phyloP scores from a whole-genome alignment of 2,113 vertebrate species.

The Sminthopsis crassicaudata region DNA sequence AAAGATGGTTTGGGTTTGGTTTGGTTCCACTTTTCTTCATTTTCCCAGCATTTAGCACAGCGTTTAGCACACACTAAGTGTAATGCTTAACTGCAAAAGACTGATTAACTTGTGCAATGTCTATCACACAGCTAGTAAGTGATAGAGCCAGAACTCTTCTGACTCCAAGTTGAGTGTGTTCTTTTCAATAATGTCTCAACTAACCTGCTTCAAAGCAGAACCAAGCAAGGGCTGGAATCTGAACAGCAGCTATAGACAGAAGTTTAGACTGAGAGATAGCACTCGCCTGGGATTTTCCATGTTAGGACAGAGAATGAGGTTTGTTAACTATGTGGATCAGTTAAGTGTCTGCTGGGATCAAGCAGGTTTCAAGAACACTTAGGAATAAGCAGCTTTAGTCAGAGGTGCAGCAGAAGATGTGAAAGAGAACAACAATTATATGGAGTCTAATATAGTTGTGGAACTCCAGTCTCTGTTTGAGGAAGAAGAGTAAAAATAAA shows the following conservation, averaged over 20 bases:
- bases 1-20: neutral
- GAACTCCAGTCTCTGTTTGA: slow-evolving; percentile 43
- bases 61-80: neutral
- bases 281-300: neutral
- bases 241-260: neutral
- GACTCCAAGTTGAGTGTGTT: neutral
- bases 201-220: neutral
- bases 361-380: neutral
- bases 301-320: neutral
- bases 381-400: slow-evolving; percentile 28
- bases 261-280: slow-evolving; percentile 4
- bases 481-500: slow-evolving; percentile 10
- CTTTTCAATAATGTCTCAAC: neutral
- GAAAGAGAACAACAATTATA: slow-evolving; percentile 50
- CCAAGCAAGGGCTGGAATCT: neutral
- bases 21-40: no score
- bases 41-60: neutral
- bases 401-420: slow-evolving; percentile 66
- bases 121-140: neutral
- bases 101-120: neutral
- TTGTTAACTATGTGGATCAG: neutral
- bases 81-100: neutral
- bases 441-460: slow-evolving; percentile 46
- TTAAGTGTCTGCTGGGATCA: slow-evolving; percentile 57
- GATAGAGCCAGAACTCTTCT: neutral